Evolutionary conservation across 2,888 invertebrate genomes (phyloP).

Genomic region (Antitype chi): DNA sequence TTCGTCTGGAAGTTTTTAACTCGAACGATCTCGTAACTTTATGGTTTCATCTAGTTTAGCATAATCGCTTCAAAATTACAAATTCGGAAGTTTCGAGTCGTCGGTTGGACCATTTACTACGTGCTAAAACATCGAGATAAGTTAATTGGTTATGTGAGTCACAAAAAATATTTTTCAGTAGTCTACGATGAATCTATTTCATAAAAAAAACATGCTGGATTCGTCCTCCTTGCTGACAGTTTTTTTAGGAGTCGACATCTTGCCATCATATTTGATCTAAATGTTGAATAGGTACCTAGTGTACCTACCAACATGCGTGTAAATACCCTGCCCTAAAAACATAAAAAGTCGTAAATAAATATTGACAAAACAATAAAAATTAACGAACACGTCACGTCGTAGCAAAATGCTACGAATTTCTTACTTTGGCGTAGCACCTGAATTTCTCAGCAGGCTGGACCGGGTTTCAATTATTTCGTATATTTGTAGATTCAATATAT

Average conservation of each 20-base stretch:
- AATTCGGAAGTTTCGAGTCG: not conserved
- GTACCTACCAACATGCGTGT: not conserved
- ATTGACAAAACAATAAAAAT: not conserved
- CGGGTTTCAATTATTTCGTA: not conserved
- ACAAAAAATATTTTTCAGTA: not conserved
- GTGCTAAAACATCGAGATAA: not conserved
- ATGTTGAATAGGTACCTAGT: not conserved
- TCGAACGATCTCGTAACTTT: not conserved
- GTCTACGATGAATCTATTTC: not conserved
- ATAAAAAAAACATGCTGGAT: not conserved
- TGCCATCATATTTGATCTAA: conserved; percentile 3
- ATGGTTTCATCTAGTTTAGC: not conserved
- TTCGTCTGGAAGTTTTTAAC: not conserved
- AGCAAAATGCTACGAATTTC: not conserved
- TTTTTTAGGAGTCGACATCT: not conserved
- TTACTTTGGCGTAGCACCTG: conserved; percentile 2
- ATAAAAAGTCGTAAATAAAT: not conserved
- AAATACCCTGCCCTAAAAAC: not conserved
- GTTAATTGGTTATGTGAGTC: not conserved
- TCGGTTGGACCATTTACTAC: not conserved
- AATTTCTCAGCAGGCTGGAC: not conserved
- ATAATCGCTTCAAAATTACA: not conserved
- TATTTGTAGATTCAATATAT: not conserved
- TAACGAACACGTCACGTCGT: conserved; percentile 1
- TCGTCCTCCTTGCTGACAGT: too few species aligned